A percentile compares a stretch with the other conserved stretches of the same genome.
Conservation (phyloP, 2,888 invertebrate species). For the Drosophila mercatorum region DNA sequence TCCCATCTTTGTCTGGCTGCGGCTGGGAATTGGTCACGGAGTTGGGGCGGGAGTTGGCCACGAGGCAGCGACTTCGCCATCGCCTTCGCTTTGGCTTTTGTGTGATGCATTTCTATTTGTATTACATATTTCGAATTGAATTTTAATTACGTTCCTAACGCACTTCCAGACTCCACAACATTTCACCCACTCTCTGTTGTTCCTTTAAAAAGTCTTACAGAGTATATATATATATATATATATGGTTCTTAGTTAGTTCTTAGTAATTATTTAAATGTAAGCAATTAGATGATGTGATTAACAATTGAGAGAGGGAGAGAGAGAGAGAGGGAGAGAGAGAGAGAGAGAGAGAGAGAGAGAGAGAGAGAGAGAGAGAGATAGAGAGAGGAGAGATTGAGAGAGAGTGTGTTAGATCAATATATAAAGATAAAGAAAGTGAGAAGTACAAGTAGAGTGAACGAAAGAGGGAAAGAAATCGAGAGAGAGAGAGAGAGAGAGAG, state of each 20-base stretch:
- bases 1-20: constrained; percentile 42
- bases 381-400: no score
- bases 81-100: constrained; percentile 9
- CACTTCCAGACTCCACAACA: constrained; percentile 20
- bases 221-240: neutral
- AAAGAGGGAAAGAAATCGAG: no score
- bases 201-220: neutral
- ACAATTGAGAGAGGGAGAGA: neutral
- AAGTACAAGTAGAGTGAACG: no score
- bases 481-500: neutral
- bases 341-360: neutral
- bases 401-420: no score
- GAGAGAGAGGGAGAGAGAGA: neutral
- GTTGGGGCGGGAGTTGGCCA: neutral
- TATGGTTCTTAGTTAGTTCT: neutral
- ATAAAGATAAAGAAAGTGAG: no score
- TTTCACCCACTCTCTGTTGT: neutral
- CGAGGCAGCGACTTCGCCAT: constrained; percentile 5
- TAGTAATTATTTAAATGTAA: neutral
- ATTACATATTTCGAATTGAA: constrained; percentile 42
- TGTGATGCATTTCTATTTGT: constrained; percentile 24
- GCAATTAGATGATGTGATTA: neutral
- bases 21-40: constrained; percentile 8
- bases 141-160: constrained; percentile 57
- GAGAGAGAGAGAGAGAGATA: no score